Evolutionary conservation across 2,113 vertebrate species (phyloP).

Genomic region (Paralichthys olivaceus): DNA sequence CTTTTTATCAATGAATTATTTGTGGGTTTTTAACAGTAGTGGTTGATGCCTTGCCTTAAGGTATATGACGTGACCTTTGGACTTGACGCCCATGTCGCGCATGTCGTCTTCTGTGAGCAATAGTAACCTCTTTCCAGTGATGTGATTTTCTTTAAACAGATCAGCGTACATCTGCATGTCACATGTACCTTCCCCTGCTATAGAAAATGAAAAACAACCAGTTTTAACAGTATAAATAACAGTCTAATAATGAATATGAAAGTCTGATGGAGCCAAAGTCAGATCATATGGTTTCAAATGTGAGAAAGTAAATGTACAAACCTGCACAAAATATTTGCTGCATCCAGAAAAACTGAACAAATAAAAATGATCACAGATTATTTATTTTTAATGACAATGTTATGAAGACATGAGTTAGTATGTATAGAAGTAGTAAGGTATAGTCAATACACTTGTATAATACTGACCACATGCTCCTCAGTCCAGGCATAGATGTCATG

Average conservation of each 20-base stretch:
- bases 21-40: not conserved
- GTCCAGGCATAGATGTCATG: conserved; percentile 96
- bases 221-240: not conserved
- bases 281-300: not conserved
- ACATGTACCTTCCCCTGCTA: conserved; percentile 83
- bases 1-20: not conserved
- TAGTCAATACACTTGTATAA: conserved; percentile 29
- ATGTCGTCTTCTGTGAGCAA: conserved; percentile 92
- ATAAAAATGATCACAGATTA: conserved; percentile 17
- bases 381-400: not conserved
- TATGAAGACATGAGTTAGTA: not conserved
- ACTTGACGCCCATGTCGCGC: conserved; percentile 94
- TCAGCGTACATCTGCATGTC: conserved; percentile 90
- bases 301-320: conserved; percentile 71
- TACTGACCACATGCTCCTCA: conserved; percentile 96
- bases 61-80: conserved; percentile 96
- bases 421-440: not conserved
- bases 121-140: conserved; percentile 92
- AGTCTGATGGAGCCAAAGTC: not conserved
- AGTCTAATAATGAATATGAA: not conserved
- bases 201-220: not conserved
- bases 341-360: conserved; percentile 94
- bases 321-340: conserved; percentile 93
- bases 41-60: conserved; percentile 87
- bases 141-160: conserved; percentile 96